A percentile compares a stretch with the other conserved stretches of the same genome.
phyloP scores from a whole-genome alignment of 35 echinoderm and acorn worm species.

The Holothuria glaberrima region DNA sequence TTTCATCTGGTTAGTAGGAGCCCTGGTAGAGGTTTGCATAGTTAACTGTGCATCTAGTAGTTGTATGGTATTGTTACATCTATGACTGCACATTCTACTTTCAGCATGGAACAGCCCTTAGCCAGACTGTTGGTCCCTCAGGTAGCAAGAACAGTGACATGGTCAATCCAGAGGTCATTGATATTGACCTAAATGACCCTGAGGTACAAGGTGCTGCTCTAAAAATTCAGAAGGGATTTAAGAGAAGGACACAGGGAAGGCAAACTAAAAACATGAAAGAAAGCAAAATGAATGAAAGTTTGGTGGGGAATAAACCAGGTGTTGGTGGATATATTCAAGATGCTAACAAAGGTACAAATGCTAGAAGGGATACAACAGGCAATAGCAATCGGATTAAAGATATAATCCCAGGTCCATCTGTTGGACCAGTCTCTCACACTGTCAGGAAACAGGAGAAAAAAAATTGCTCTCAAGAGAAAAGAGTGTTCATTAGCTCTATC shows the following conservation, averaged over 20 bases:
- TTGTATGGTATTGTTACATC: no score
- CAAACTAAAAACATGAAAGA: slow-evolving; percentile 13
- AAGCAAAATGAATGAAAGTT: not conserved
- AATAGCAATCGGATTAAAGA: not conserved
- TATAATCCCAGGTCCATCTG: no score
- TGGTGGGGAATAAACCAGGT: not conserved
- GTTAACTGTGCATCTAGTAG: no score
- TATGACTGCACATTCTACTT: no score
- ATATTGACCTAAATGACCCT: slow-evolving; percentile 88
- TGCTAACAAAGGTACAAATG: not conserved
- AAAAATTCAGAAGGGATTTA: slow-evolving; percentile 89
- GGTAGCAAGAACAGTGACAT: no score
- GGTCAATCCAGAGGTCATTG: slow-evolving; percentile 73
- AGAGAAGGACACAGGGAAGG: slow-evolving; percentile 65
- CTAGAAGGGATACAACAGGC: not conserved
- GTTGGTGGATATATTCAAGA: not conserved
- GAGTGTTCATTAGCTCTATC: slow-evolving; percentile 10
- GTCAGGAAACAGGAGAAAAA: not conserved
- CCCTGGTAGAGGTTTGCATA: no score
- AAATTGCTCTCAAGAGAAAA: slow-evolving; percentile 1
- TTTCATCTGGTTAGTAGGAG: no score
- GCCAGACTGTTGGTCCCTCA: no score
- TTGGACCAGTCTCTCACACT: not conserved
- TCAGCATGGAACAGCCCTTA: no score
- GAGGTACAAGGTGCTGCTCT: slow-evolving; percentile 83